phyloP scores from a whole-genome alignment of 2,888 invertebrate species.

The Timema podura region DNA sequence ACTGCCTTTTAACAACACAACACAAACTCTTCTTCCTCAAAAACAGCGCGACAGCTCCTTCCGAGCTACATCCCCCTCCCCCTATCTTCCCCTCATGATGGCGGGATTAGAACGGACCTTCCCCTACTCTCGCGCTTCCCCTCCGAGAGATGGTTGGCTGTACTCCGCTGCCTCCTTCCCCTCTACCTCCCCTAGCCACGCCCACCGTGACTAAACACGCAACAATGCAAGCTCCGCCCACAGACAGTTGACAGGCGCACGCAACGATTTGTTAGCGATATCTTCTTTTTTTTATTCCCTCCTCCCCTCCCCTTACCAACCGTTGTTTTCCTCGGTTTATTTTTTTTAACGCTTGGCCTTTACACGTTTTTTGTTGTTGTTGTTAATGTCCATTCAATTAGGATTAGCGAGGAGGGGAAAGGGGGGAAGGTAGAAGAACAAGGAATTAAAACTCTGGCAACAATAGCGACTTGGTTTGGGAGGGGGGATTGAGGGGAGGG shows the following conservation, averaged over 20 bases:
- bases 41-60: background rate
- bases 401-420: background rate
- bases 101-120: background rate
- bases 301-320: background rate
- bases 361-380: background rate
- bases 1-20: too few relatives aligned
- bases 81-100: background rate
- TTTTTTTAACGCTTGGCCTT: too few relatives aligned
- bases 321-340: background rate
- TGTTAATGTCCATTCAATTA: constrained; percentile 15
- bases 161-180: background rate
- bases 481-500: background rate
- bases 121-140: background rate
- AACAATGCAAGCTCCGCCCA: constrained; percentile 3
- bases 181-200: constrained; percentile 2
- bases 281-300: background rate
- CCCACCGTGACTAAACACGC: background rate
- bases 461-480: background rate
- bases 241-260: background rate
- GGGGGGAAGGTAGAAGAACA: background rate
- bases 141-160: constrained; percentile 1
- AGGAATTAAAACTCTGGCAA: constrained; percentile 12
- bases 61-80: background rate
- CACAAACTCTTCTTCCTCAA: too few relatives aligned
- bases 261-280: background rate